phyloP scores from a whole-genome alignment of 2,113 vertebrate genomes.

The Uropsilus gracilis region DNA sequence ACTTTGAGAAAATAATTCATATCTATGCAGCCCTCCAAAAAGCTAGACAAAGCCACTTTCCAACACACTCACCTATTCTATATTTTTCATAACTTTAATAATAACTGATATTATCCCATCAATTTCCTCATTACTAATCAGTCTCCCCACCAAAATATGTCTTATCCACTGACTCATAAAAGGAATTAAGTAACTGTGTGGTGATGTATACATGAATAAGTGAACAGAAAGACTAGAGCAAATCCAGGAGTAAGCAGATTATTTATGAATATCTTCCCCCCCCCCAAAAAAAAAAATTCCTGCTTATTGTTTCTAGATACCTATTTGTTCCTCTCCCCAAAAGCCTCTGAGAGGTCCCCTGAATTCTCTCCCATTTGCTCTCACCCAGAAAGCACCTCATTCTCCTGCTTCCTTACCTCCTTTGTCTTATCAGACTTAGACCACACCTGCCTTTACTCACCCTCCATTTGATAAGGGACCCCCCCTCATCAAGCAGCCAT shows the following conservation, averaged over 20 bases:
- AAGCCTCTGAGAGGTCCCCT: background rate
- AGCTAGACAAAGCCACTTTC: background rate
- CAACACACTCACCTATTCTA: background rate
- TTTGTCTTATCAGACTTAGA: background rate
- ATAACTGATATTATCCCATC: constrained; percentile 39
- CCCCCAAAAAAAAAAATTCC: background rate
- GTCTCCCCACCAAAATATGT: background rate
- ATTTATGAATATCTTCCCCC: background rate
- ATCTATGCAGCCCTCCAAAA: background rate
- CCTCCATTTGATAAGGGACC: background rate
- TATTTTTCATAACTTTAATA: background rate
- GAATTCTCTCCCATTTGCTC: background rate
- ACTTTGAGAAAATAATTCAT: background rate
- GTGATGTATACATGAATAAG: background rate
- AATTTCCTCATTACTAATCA: constrained; percentile 22
- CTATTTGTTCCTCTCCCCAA: background rate
- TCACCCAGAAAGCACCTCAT: background rate
- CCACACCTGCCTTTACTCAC: background rate
- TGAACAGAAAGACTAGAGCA: background rate
- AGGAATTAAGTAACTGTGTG: background rate
- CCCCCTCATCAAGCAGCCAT: background rate
- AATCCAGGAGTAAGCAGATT: background rate
- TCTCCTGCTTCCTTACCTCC: background rate
- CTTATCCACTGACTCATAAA: background rate
- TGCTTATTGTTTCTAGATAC: background rate